phyloP scores from a whole-genome alignment of 2,888 invertebrate genomes.

The Rhingia campestris region DNA sequence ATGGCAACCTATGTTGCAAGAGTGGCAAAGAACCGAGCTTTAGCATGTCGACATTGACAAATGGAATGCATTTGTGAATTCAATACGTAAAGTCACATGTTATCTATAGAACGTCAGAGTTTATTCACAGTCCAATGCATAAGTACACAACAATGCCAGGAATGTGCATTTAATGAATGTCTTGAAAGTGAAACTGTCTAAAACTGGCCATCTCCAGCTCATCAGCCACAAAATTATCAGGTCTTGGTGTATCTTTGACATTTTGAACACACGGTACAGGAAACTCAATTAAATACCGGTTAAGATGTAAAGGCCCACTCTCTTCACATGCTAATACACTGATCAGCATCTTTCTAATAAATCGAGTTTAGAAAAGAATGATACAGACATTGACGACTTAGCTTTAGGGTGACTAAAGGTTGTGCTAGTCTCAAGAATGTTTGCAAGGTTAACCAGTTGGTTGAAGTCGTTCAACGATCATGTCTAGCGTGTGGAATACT shows the following conservation, averaged over 20 bases:
- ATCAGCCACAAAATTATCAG: constrained; percentile 29
- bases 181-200: constrained; percentile 4
- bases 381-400: constrained; percentile 3
- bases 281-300: constrained; percentile 39
- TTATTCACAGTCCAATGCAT: not conserved
- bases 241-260: constrained; percentile 44
- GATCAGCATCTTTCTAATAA: constrained; percentile 31
- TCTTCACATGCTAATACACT: constrained; percentile 46
- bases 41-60: not conserved
- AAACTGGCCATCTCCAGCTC: constrained; percentile 10
- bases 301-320: constrained; percentile 23
- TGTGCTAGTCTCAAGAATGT: constrained; percentile 48
- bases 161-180: constrained; percentile 10
- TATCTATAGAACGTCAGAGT: too few species aligned
- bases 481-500: constrained; percentile 41
- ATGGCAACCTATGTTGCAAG: constrained; percentile 23
- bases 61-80: not conserved
- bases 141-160: not conserved
- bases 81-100: too few species aligned
- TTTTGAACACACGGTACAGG: constrained; percentile 20
- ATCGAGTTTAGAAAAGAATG: constrained; percentile 23
- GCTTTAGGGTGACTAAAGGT: constrained; percentile 44
- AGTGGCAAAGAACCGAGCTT: not conserved
- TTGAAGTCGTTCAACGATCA: constrained; percentile 18
- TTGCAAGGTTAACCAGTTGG: constrained; percentile 56